Evolutionary conservation across 2,888 invertebrate genomes (phyloP), one percentile per base, ranked within the genome.

Genomic region (Abrostola triplasia): DNA sequence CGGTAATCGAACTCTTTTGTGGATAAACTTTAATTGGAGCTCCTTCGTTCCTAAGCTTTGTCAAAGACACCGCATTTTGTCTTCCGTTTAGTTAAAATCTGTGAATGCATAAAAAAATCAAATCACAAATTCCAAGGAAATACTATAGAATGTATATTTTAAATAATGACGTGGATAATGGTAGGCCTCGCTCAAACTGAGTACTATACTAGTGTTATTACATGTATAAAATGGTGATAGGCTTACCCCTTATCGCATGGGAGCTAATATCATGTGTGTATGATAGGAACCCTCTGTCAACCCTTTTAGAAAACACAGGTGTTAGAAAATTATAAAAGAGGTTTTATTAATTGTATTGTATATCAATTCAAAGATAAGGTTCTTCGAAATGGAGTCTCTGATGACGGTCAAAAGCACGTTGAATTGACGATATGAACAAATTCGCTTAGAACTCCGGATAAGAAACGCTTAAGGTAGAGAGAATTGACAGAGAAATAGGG

Each of bases 1-100:
- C 55, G 59, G 44, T 61, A 48, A 36, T 41, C 53, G 56, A 68
- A 64, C 64, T 52, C 24, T 5, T 5, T 37, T 7, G 35, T 55
- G 40, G 11, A 38, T 60, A 44, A 24, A 9, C 12, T 53, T 36
- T n/a, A 48, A 35, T 52, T 40, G 13, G 11, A 4, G 13, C 49
- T 37, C 5, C n/a, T 41, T 6, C 44, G 35, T 52, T 37, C 5
- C n/a, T 41, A 7, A 40, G 7, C 57, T 42, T 49, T 24, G 11
- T 10, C 36, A 40, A 52, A 62, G 12, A 37, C 2, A 41, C 12
- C 7, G 36, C n/a, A 49, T 35, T 49, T 6, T 5, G 11, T 0
- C 36, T 36, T 6, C 49, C 11, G 11, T 10, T 11, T 24, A 24
- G 24, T 24, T 24, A 24, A 24, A n/a, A 24, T 24, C 1, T 24